These are phyloP conservation scores for Mellilla xanthometata DNA, from an alignment of 2,888 invertebrate species.

Conservation along the genomic window DNA sequence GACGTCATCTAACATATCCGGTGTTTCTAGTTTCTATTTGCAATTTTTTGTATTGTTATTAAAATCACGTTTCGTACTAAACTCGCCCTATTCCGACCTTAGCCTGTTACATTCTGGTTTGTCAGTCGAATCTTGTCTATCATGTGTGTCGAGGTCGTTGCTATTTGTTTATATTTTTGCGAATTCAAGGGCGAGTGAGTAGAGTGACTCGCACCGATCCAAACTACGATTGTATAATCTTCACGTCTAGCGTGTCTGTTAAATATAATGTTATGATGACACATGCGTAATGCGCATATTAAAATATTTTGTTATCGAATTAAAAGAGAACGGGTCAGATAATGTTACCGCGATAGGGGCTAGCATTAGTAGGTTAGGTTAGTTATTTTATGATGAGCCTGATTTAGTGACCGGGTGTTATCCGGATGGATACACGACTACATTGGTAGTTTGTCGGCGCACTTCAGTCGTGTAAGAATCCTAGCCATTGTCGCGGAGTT, in stretches of 20 bases:
- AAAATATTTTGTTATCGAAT: too few species aligned
- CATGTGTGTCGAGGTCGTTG: conserved; percentile 76
- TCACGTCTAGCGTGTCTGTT: too few species aligned
- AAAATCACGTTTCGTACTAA: conserved; percentile 67
- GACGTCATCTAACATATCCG: conserved; percentile 77
- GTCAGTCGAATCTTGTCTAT: conserved; percentile 51
- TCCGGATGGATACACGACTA: background rate
- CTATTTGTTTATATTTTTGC: conserved; percentile 73
- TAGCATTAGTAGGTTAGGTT: background rate
- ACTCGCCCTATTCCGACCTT: conserved; percentile 73
- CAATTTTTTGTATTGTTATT: conserved; percentile 44
- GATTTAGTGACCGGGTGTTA: background rate
- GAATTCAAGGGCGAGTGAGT: conserved; percentile 66
- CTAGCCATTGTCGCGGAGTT: conserved; percentile 62
- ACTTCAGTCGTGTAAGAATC: conserved; percentile 54
- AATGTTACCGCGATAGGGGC: background rate
- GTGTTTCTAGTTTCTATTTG: conserved; percentile 71
- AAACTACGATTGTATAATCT: too few species aligned
- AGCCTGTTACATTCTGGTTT: conserved; percentile 55
- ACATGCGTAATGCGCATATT: too few species aligned
- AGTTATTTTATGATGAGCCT: background rate
- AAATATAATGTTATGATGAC: too few species aligned
- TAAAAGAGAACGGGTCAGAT: too few species aligned
- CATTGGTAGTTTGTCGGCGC: conserved; percentile 35
- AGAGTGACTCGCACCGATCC: background rate